These are phyloP conservation scores for Phalloptychus januarius DNA, from an alignment of 2,797 vertebrate genomes.

Conservation along the genomic window DNA sequence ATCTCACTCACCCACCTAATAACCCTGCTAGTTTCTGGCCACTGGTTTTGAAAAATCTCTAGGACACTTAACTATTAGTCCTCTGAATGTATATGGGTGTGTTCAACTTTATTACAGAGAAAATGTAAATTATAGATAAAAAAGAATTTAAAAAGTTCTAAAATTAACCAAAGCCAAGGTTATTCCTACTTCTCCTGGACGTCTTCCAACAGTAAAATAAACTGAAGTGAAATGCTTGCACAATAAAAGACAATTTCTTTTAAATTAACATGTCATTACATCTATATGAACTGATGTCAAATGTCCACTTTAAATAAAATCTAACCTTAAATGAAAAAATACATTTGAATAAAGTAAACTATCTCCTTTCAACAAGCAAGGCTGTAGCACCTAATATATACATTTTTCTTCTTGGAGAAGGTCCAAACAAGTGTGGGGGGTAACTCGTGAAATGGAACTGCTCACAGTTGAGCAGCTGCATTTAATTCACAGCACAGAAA, in stretches of 20 bases:
- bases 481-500: constrained; percentile 22
- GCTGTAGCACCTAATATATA: constrained; percentile 64
- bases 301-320: constrained; percentile 54
- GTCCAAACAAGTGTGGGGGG: constrained; percentile 60
- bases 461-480: constrained; percentile 26
- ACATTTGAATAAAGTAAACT: constrained; percentile 18
- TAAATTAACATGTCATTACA: constrained; percentile 48
- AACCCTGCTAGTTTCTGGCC: not conserved
- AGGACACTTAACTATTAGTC: not conserved
- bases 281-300: constrained; percentile 49
- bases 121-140: constrained; percentile 31
- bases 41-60: not conserved
- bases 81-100: not conserved
- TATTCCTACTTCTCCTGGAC: constrained; percentile 30
- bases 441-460: constrained; percentile 55
- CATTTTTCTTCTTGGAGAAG: constrained; percentile 66
- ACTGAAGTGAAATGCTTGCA: constrained; percentile 14
- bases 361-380: constrained; percentile 34
- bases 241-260: constrained; percentile 28
- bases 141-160: constrained; percentile 12
- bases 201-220: constrained; percentile 11
- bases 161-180: constrained; percentile 22
- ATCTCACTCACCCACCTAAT: not conserved
- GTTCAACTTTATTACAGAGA: constrained; percentile 1
- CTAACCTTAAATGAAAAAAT: constrained; percentile 36